These are phyloP conservation scores for Drosophila macrospina DNA, from an alignment of 2,888 invertebrate species.

Conservation along the genomic window DNA sequence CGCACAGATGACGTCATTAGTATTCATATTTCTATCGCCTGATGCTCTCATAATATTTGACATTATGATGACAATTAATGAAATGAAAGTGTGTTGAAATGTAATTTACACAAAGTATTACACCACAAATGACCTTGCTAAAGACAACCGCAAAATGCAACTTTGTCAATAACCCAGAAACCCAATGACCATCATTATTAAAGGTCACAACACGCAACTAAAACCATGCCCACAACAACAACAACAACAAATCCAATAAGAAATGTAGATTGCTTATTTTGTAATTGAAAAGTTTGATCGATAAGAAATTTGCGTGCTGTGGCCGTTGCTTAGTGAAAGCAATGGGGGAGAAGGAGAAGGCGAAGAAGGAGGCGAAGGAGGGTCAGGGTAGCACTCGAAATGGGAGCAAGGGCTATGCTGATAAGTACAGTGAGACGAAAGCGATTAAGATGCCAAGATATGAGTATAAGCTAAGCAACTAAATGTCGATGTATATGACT, in stretches of 20 bases:
- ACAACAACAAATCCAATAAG: neutral
- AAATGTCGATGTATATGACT: constrained; percentile 34
- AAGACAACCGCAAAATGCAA: constrained; percentile 63
- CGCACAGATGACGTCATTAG: constrained; percentile 60
- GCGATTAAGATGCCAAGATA: constrained; percentile 54
- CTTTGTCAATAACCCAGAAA: constrained; percentile 51
- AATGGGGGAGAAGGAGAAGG: neutral
- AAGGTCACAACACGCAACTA: constrained; percentile 69
- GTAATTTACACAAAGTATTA: neutral
- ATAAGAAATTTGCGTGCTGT: constrained; percentile 75
- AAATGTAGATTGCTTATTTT: constrained; percentile 44
- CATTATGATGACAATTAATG: constrained; percentile 9
- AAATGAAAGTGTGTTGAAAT: neutral
- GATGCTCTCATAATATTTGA: neutral
- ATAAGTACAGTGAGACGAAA: constrained; percentile 33
- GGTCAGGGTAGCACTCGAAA: constrained; percentile 5
- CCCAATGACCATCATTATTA: constrained; percentile 49
- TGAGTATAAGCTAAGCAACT: constrained; percentile 18
- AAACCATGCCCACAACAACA: constrained; percentile 18
- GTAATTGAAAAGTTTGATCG: constrained; percentile 75
- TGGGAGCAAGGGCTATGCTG: constrained; percentile 50
- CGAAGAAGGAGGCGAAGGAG: neutral
- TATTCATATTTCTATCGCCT: constrained; percentile 18
- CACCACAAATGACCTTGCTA: constrained; percentile 66
- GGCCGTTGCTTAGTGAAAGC: neutral